Evolutionary conservation across 2,797 vertebrate genomes (phyloP).

Genomic region (Brachymystax lenok): DNA sequence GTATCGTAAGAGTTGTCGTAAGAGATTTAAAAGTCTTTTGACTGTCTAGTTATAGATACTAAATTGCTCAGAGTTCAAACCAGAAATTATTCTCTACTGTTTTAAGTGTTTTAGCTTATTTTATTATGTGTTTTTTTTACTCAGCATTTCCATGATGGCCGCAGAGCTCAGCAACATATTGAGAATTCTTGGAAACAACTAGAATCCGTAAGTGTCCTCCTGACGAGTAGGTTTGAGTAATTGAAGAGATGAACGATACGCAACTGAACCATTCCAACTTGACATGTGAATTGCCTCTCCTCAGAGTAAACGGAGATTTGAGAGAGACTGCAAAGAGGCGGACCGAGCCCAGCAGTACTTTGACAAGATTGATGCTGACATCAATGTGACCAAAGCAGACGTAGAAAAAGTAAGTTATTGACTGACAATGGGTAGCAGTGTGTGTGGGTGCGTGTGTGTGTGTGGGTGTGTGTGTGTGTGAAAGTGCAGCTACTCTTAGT

Average conservation of each 20-base stretch:
- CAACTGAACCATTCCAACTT: background rate
- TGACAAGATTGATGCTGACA: slow-evolving; percentile 93
- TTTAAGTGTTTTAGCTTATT: background rate
- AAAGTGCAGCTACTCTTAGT: background rate
- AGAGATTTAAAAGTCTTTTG: background rate
- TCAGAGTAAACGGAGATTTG: slow-evolving; percentile 92
- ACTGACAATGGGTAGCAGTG: background rate
- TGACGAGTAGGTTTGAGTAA: background rate
- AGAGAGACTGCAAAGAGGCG: slow-evolving; percentile 94
- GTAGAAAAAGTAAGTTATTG: slow-evolving; percentile 87
- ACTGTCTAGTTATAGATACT: background rate
- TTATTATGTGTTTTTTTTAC: background rate
- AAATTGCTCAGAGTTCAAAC: background rate
- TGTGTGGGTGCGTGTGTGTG: background rate
- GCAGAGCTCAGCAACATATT: slow-evolving; percentile 94
- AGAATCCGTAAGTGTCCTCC: slow-evolving; percentile 84
- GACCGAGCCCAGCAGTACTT: slow-evolving; percentile 92
- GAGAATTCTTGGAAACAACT: slow-evolving; percentile 97
- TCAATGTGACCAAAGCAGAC: slow-evolving; percentile 91
- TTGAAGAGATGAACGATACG: background rate
- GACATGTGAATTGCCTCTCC: slow-evolving; percentile 21
- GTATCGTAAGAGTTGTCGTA: background rate
- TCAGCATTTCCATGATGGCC: slow-evolving; percentile 94
- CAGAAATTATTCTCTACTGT: background rate
- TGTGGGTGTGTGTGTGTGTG: background rate